Base-by-base conservation (phyloP, 2,888 invertebrate species). In the Acronicta alni region DNA sequence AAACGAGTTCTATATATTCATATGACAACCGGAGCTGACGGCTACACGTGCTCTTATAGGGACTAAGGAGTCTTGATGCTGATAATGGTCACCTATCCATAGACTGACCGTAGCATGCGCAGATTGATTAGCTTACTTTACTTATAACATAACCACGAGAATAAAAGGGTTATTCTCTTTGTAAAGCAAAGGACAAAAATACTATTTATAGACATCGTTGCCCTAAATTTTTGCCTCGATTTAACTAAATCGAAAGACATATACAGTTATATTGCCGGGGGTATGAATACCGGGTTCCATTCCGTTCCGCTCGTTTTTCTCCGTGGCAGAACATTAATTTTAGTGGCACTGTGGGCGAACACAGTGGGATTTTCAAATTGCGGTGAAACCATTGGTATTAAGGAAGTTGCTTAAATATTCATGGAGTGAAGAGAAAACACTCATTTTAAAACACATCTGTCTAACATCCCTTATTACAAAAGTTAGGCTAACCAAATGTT, bases 301-400 rank as follows among this genome's bases (percentile, higher is more conserved):
- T 81, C 79, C 80, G 86, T 85, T 83, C 80, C 85, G 88, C 86
- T 91, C 93, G 91, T 93, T 93, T 93, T 92, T 93, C 93, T 91
- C 88, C 84, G 86, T 89, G 92, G 89, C 92, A 91, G 91, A 88
- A 90, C 92, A 93, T 93, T 93, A 91, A 93, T 93, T 93, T 93
- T 88, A 89, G 88, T 88, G 86, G 87, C 92, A 91, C 93, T 89
- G 87, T 75, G 83, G 85, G 88, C 84, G 86, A 82, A 84, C 85
- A 84, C 84, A 82, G 83, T 78, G 61, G 87, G 89, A 89, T 90
- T 92, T 91, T 89, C 84, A 91, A 91, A 90, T 88, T 88, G 89
- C 85, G 85, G 85, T 80, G 76, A 84, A 89, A 88, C 87, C 89
- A 89, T 86, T 77, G 81, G 82, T 85, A 85, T 86, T 87, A 86